These are phyloP conservation scores for Forbesichthys agassizii DNA, from an alignment of 2,113 vertebrate species.

Conservation along the genomic window DNA sequence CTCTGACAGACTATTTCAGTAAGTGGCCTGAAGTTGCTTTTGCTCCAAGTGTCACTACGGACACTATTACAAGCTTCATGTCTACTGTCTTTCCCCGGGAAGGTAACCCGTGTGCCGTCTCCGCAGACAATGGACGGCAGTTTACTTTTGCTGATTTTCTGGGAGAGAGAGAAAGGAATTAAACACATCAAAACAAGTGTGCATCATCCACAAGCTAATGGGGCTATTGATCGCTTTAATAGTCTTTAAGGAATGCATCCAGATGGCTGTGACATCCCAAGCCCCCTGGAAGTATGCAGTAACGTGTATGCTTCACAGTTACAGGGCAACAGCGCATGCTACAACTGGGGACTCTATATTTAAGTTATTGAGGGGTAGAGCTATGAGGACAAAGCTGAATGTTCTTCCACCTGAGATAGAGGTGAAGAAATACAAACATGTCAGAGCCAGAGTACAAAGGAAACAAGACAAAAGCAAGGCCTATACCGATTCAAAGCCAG, in stretches of 20 bases:
- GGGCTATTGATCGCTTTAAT: constrained; percentile 16
- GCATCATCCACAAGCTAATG: constrained; percentile 3
- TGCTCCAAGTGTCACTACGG: too few relatives aligned
- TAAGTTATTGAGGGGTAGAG: constrained; percentile 11
- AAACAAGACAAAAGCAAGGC: too few relatives aligned
- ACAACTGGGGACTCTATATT: constrained; percentile 3
- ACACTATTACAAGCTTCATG: too few relatives aligned
- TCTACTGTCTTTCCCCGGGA: constrained; percentile 5
- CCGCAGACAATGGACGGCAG: constrained; percentile 20
- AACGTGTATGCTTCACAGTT: not conserved
- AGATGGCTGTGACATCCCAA: not conserved
- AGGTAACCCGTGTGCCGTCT: not conserved
- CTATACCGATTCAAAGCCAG: too few relatives aligned
- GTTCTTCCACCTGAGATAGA: not conserved
- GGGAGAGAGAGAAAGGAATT: not conserved
- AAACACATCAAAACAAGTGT: constrained; percentile 13
- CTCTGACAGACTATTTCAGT: too few relatives aligned
- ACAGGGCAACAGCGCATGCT: constrained; percentile 1
- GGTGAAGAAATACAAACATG: not conserved
- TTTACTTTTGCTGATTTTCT: constrained; percentile 18
- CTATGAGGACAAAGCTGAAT: constrained; percentile 24
- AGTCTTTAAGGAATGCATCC: constrained; percentile 12
- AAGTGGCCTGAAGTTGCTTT: not conserved
- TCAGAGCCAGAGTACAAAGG: too few relatives aligned
- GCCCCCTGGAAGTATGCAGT: constrained; percentile 2